Evolutionary conservation across 2,797 vertebrate species (phyloP).

Genomic region (Eleutherodactylus coqui): DNA sequence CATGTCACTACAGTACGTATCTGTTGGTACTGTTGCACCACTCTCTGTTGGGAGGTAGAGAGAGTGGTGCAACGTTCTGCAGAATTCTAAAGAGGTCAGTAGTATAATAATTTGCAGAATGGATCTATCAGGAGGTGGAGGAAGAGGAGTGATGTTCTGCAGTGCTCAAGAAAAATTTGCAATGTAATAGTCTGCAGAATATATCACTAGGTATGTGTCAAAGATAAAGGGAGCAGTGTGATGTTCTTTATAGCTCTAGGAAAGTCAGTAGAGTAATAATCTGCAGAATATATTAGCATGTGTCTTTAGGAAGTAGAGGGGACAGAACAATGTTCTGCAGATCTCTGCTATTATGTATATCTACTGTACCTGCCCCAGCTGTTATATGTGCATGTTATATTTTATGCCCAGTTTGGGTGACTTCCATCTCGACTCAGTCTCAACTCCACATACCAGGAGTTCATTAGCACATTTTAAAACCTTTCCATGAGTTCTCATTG

Average conservation of each 20-base stretch:
- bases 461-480: slow-evolving; percentile 1
- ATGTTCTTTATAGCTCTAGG: neutral
- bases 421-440: neutral
- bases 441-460: neutral
- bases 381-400: neutral
- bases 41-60: neutral
- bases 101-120: neutral
- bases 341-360: neutral
- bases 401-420: neutral
- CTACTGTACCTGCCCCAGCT: neutral
- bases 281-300: neutral
- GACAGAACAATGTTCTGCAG: neutral
- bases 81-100: neutral
- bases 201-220: too few relatives aligned
- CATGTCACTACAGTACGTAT: too few relatives aligned
- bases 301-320: too few relatives aligned
- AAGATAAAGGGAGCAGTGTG: too few relatives aligned
- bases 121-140: neutral
- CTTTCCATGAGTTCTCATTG: neutral
- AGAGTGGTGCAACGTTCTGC: neutral
- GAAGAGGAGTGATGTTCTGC: neutral
- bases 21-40: too few relatives aligned
- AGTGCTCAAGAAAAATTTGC: neutral
- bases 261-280: neutral
- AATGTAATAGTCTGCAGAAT: neutral